Evolutionary conservation across 2,888 invertebrate genomes (phyloP), one percentile per base, ranked within the genome.

Genomic region (Yponomeuta malinellus): DNA sequence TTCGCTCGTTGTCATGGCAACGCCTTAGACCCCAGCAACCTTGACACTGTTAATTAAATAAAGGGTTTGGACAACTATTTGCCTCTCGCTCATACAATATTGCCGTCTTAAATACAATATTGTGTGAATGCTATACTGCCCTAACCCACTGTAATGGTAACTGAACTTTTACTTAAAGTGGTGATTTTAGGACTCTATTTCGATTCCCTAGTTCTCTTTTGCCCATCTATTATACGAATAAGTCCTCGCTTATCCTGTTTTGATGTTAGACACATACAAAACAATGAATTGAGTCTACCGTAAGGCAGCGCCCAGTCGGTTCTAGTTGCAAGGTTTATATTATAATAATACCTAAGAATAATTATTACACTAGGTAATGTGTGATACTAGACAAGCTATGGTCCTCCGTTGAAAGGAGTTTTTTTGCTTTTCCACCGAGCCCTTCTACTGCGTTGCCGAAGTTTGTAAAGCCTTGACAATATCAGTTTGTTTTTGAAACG

Each of bases 331-430:
- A 59, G 52, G 52, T 59, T 59, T 59, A 59, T 15, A 59, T 59
- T 4, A 59, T 59, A 15, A 59, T 48, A 29, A 52, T 67, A 23
- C 67, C 67, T 66, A 67, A 66, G 63, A 66, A 75, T 78, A 76
- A 76, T 78, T 76, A 78, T 70, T 78, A 79, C 76, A 71, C 76
- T 82, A 82, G 80, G 77, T 80, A 81, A 82, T 76, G 86, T 83
- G 87, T 87, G 87, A 87, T 87, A 86, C 83, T 86, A 86, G 86
- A 79, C 74, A 79, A 79, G 79, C 73, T 76, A 76, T 76, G 76
- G 75, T 77, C 83, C 83, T 83, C 81, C 76, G 10, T 72, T 75
- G 71, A 69, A 72, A 69, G 74, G 72, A 72, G 71, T 75, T 29
- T 33, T 10, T 31, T 43, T 43, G 43, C 43, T 43, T 43, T 43